Evolutionary conservation across 2,113 vertebrate species (phyloP), one percentile per base, ranked within the genome.

Genomic region (Bujurquina vittata): DNA sequence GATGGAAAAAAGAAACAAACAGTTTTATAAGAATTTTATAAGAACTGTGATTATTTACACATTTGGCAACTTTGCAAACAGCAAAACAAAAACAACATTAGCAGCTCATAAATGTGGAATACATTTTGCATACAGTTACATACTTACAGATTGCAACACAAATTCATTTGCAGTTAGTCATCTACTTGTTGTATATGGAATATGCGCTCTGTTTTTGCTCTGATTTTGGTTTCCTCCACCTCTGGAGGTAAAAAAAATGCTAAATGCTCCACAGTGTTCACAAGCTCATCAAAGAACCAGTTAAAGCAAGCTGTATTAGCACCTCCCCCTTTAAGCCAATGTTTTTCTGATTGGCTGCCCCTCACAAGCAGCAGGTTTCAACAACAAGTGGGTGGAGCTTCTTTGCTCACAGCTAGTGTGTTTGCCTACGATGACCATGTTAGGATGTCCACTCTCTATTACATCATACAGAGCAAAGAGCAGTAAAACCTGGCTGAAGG

Each of bases 201-300:
- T 8, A 20, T 18, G 3, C 43, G 11, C 15, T 31, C 10, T 5
- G 8, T 54, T 72, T 72, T 0, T 49, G 43, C 46, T 49, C 18
- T 12, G 46, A 52, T 26, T 52, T 72, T 31, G 17, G 43, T 54
- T 52, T 72, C 26, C 67, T 20, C 1, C 26, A 72, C 9, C 67
- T 52, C 37, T 23, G n/a, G 12, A 65, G 0, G 12, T 10, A 67
- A 20, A 0, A 17, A 3, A 6, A 2, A 0, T 17, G 8, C 22
- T 67, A 26, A 46, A 46, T 46, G 22, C 14, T 26, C 14, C 37
- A 46, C 22, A 17, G 22, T 67, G 62, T 46, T 67, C 37, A 67
- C 22, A 52, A 52, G 49, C 17, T 18, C 49, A 0, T 67, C 37
- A 67, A 67, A 67, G 8, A 17, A 26, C 0, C 43, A 67, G 0